Evolutionary conservation across 2,888 invertebrate genomes (phyloP).

Genomic region (Hybos culiciformis): DNA sequence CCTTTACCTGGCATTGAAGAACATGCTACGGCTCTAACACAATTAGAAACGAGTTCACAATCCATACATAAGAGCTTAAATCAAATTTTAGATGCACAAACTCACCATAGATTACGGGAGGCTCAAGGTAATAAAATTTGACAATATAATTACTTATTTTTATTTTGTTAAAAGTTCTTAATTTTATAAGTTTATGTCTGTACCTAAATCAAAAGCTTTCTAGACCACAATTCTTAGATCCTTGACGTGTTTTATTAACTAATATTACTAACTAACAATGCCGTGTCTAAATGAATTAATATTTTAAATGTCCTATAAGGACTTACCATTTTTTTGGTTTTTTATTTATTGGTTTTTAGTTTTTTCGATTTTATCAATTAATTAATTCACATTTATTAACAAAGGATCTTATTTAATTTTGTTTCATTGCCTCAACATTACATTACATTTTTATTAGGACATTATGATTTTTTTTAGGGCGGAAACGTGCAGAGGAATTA

Average conservation of each 20-base stretch:
- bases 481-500: slow-evolving; percentile 91
- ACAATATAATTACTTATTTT: neutral
- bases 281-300: too few relatives aligned
- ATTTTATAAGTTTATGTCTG: too few relatives aligned
- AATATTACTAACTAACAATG: neutral
- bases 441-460: neutral
- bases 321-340: too few relatives aligned
- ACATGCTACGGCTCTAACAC: slow-evolving; percentile 85
- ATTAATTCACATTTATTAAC: too few relatives aligned
- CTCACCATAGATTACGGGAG: slow-evolving; percentile 89
- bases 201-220: too few relatives aligned
- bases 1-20: slow-evolving; percentile 68
- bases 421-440: neutral
- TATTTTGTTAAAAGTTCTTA: neutral
- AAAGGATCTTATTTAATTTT: neutral
- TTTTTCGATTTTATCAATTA: too few relatives aligned
- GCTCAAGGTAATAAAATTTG: slow-evolving; percentile 51
- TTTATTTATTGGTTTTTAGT: too few relatives aligned
- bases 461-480: slow-evolving; percentile 33
- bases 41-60: slow-evolving; percentile 85
- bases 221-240: too few relatives aligned
- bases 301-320: too few relatives aligned
- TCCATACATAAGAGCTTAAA: slow-evolving; percentile 82
- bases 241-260: neutral
- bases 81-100: slow-evolving; percentile 86